Conservation (phyloP, 2,888 invertebrate species). For the Sialis fuliginosa region DNA sequence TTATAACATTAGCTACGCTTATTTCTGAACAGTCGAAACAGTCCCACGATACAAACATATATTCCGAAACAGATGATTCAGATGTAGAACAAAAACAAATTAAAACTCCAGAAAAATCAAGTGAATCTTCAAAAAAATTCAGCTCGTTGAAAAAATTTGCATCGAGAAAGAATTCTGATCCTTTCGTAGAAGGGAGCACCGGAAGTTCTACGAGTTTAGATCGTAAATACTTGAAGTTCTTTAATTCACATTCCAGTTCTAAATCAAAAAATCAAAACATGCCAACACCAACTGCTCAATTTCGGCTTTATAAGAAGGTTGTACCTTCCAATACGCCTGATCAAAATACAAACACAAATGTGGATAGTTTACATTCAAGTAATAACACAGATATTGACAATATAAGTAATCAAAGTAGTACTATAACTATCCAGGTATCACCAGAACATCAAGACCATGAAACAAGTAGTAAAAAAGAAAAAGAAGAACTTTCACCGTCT, state of each 20-base stretch:
- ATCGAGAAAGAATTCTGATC: slow-evolving; percentile 28
- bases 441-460: slow-evolving; percentile 5
- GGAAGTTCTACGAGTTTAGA: slow-evolving; percentile 48
- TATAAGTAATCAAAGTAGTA: not conserved
- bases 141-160: slow-evolving; percentile 56
- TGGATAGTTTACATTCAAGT: not conserved
- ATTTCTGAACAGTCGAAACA: slow-evolving; percentile 17
- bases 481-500: slow-evolving; percentile 8
- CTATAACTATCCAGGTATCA: slow-evolving; percentile 6
- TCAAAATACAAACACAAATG: not conserved
- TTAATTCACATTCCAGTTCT: slow-evolving; percentile 23
- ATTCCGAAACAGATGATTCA: slow-evolving; percentile 40
- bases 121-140: slow-evolving; percentile 35
- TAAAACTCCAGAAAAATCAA: slow-evolving; percentile 21
- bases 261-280: slow-evolving; percentile 34
- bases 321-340: slow-evolving; percentile 27
- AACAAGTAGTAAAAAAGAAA: slow-evolving; percentile 4
- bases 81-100: slow-evolving; percentile 19
- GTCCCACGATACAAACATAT: slow-evolving; percentile 24
- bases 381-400: not conserved
- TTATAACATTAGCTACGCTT: slow-evolving; percentile 39
- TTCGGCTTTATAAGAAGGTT: slow-evolving; percentile 53
- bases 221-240: slow-evolving; percentile 45
- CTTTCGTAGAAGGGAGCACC: slow-evolving; percentile 21
- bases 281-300: slow-evolving; percentile 63